Evolutionary conservation across 2,797 vertebrate genomes (phyloP).

Genomic region (Pachyuromys duprasi): DNA sequence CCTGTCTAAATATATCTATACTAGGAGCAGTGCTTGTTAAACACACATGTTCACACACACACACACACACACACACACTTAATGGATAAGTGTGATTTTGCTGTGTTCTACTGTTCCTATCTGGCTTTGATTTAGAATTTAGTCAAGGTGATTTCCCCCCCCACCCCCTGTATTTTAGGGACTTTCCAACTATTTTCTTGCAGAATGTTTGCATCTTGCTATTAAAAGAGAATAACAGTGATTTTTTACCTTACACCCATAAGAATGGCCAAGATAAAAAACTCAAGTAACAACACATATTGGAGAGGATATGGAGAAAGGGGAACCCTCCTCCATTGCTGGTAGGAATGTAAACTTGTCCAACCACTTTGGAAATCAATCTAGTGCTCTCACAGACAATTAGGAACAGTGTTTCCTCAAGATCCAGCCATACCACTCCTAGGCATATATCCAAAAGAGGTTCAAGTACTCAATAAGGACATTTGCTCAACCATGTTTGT

Average conservation of each 20-base stretch:
- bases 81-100: neutral
- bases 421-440: too few relatives aligned
- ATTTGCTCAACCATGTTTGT: too few relatives aligned
- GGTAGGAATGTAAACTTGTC: too few relatives aligned
- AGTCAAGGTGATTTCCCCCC: neutral
- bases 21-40: neutral
- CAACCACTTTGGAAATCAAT: too few relatives aligned
- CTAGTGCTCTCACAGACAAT: too few relatives aligned
- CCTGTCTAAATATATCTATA: neutral
- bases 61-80: neutral
- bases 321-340: too few relatives aligned
- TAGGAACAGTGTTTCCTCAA: too few relatives aligned
- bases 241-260: neutral
- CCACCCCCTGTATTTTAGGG: neutral
- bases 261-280: too few relatives aligned
- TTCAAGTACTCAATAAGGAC: too few relatives aligned
- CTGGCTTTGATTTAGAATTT: neutral
- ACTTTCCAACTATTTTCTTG: constrained; percentile 9
- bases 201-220: neutral
- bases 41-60: neutral
- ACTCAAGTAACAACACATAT: too few relatives aligned
- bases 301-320: too few relatives aligned
- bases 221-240: neutral
- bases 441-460: too few relatives aligned
- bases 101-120: neutral